phyloP scores from a whole-genome alignment of 2,113 vertebrate species.

The Casuarius casuarius region DNA sequence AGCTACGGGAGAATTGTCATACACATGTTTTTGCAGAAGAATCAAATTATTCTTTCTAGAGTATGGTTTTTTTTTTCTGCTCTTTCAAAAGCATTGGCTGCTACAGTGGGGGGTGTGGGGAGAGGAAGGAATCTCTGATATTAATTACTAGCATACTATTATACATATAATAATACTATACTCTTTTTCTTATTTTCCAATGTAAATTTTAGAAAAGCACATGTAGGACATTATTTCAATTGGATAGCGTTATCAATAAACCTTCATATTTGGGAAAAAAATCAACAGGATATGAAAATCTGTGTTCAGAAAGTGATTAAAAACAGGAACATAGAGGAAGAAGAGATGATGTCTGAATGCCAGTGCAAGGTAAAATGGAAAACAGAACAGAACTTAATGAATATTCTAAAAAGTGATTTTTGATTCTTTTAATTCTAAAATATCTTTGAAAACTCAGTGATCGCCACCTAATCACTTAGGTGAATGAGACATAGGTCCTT shows the following conservation, averaged over 20 bases:
- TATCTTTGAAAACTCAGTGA: not conserved
- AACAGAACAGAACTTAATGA: not conserved
- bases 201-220: not conserved
- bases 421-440: not conserved
- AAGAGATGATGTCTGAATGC: not conserved
- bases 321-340: not conserved
- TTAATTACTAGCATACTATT: not conserved
- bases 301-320: not conserved
- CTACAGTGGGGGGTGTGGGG: not conserved
- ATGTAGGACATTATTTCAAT: not conserved
- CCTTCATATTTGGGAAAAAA: not conserved
- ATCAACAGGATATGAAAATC: not conserved
- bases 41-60: not conserved
- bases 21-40: not conserved
- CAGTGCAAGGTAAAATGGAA: not conserved
- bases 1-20: slow-evolving; percentile 27
- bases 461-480: fast-evolving
- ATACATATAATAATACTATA: not conserved
- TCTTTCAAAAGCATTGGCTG: not conserved
- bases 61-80: not conserved
- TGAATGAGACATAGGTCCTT: not conserved
- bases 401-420: not conserved
- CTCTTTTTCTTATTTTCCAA: not conserved
- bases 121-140: not conserved
- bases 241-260: not conserved